Evolutionary conservation across 2,797 vertebrate species (phyloP).

Genomic region (Scolopax bukidnonensis): DNA sequence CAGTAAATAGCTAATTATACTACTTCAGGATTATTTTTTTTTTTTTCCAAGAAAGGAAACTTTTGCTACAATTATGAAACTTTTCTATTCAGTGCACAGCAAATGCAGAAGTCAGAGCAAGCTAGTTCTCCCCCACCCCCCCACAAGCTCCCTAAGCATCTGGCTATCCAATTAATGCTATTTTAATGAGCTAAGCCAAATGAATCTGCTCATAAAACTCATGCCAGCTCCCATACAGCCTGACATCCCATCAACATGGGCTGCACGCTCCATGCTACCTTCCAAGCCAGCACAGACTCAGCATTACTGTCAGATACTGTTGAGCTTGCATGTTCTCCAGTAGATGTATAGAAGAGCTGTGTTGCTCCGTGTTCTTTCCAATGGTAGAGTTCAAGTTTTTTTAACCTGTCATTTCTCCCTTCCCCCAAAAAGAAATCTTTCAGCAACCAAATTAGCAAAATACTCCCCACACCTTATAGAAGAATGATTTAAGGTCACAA

Average conservation of each 20-base stretch:
- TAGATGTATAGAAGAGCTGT: background rate
- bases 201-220: background rate
- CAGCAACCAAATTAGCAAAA: background rate
- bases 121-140: too few species aligned
- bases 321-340: background rate
- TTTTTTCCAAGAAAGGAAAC: background rate
- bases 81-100: accelerated
- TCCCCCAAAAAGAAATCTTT: background rate
- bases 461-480: background rate
- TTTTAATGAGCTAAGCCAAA: background rate
- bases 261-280: background rate
- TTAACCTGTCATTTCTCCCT: background rate
- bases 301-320: background rate
- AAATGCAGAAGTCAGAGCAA: background rate
- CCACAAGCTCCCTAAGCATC: background rate
- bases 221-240: background rate
- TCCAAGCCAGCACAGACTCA: background rate
- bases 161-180: background rate
- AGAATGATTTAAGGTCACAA: background rate
- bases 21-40: background rate
- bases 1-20: background rate
- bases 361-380: background rate
- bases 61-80: background rate
- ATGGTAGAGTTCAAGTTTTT: background rate
- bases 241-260: background rate